Evolutionary conservation across 2,113 vertebrate species (phyloP).

Genomic region (Aegotheles bennettii): DNA sequence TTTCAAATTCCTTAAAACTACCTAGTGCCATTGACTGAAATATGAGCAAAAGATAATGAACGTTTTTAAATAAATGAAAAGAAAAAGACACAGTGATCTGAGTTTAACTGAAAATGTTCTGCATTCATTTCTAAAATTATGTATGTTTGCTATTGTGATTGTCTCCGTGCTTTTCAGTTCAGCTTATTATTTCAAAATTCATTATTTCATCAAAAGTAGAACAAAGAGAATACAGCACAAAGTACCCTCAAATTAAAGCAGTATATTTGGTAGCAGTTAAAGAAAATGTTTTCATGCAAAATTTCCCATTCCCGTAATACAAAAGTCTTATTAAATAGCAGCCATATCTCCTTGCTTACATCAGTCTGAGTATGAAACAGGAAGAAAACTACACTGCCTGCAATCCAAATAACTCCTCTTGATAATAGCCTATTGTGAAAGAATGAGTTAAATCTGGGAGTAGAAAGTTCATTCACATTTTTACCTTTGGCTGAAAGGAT

Average conservation of each 20-base stretch:
- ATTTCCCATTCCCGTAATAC: neutral
- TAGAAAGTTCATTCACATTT: constrained; percentile 33
- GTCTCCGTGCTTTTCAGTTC: neutral
- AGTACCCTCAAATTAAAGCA: neutral
- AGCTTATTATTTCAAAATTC: neutral
- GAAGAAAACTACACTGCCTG: neutral
- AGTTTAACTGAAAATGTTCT: neutral
- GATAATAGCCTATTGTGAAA: neutral
- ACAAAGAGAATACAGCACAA: neutral
- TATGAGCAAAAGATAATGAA: neutral
- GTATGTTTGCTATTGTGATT: neutral
- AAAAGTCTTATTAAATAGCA: neutral
- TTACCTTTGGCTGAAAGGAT: constrained; percentile 94
- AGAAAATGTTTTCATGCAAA: neutral
- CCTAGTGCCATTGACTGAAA: neutral
- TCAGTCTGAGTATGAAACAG: neutral
- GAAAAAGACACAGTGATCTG: neutral
- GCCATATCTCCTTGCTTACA: neutral
- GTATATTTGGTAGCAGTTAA: neutral
- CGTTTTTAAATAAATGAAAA: neutral
- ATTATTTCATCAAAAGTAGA: neutral
- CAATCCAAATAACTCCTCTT: neutral
- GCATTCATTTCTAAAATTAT: neutral
- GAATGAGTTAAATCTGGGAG: neutral
- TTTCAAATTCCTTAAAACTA: neutral